A percentile compares a stretch with the other conserved stretches of the same genome.
phyloP scores from a whole-genome alignment of 1,140 invertebrate species.

The Tetragonula clypearis region DNA sequence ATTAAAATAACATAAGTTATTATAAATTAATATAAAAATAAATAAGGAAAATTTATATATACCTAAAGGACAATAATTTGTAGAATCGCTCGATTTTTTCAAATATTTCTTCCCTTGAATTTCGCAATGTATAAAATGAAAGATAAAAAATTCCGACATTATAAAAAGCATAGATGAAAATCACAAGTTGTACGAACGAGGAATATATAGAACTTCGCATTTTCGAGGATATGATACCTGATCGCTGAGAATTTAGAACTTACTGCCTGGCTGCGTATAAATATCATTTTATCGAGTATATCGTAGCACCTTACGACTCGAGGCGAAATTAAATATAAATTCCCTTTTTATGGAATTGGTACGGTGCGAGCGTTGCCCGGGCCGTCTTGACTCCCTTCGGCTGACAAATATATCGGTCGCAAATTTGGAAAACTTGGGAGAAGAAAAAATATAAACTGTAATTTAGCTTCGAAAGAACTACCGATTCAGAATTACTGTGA shows the following conservation, averaged over 20 bases:
- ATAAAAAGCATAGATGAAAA: background rate
- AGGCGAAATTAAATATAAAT: slow-evolving; percentile 37
- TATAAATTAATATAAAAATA: too few species aligned
- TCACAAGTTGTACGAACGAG: background rate
- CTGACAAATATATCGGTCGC: background rate
- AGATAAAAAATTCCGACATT: too few species aligned
- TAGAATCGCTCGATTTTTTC: background rate
- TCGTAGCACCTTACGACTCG: slow-evolving; percentile 25
- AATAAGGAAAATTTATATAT: too few species aligned
- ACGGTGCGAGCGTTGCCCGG: background rate
- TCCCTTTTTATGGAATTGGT: slow-evolving; percentile 38
- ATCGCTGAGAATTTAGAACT: slow-evolving; percentile 6
- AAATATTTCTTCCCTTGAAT: background rate
- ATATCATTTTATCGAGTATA: slow-evolving; percentile 47
- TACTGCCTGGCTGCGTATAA: slow-evolving; percentile 4
- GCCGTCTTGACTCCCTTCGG: background rate
- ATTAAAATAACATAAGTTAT: too few species aligned
- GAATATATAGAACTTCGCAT: background rate
- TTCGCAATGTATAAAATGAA: too few species aligned
- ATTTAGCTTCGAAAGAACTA: background rate
- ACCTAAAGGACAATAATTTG: background rate
- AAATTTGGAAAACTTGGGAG: background rate
- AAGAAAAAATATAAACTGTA: background rate
- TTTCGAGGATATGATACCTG: slow-evolving; percentile 26
- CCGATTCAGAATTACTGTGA: background rate